Conservation (phyloP, 1,140 invertebrate genomes). For the Orius insidiosus region DNA sequence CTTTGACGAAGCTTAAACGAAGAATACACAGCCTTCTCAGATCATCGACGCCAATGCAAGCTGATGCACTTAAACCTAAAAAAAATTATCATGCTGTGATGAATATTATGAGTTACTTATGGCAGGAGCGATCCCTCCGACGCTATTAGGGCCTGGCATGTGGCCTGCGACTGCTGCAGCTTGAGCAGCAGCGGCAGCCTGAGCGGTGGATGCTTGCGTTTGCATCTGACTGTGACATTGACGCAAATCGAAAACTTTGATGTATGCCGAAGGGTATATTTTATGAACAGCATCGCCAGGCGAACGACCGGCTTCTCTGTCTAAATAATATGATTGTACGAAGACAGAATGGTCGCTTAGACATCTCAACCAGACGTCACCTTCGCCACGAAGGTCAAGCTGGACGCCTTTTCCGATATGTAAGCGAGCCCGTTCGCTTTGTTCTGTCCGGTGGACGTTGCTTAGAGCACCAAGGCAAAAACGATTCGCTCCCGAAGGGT, state of each 20-base stretch:
- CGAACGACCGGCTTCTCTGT: conserved; percentile 85
- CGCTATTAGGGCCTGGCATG: conserved; percentile 34
- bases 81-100: background rate
- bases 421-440: conserved; percentile 67
- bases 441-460: conserved; percentile 94
- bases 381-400: conserved; percentile 79
- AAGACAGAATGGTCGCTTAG: conserved; percentile 96
- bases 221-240: conserved; percentile 96
- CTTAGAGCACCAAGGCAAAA: conserved; percentile 96
- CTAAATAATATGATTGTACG: conserved; percentile 96
- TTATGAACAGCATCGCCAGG: conserved; percentile 98
- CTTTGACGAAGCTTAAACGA: conserved; percentile 94
- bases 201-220: conserved; percentile 75
- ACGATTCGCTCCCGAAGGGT: conserved; percentile 91
- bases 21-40: conserved; percentile 86
- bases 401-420: conserved; percentile 91
- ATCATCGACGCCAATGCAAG: conserved; percentile 96
- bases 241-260: conserved; percentile 90
- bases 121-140: conserved; percentile 38
- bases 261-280: conserved; percentile 92
- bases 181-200: conserved; percentile 86
- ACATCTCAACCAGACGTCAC: conserved; percentile 92
- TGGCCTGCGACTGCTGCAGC: conserved; percentile 92
- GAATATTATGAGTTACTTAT: conserved; percentile 31
- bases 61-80: conserved; percentile 56